Evolutionary conservation across 2,888 invertebrate species (phyloP), one percentile per base, ranked within the genome.

Genomic region (Exephanes ischioxanthus): DNA sequence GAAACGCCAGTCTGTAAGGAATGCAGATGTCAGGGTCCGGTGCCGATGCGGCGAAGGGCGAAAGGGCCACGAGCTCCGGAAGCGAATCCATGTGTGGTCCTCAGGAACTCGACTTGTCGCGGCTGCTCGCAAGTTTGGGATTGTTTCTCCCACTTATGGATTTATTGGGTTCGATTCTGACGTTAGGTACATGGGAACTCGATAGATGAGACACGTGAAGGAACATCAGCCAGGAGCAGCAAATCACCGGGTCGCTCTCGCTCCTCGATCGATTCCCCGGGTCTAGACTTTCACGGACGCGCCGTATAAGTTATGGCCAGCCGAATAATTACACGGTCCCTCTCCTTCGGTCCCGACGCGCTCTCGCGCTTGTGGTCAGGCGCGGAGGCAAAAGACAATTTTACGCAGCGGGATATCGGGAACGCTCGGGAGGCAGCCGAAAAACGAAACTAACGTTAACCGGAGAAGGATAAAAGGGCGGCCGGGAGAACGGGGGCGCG

Each of bases 361-460:
- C 19, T 53, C 86, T 87, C 86, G 88, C 89, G 89, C 45, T 90
- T 91, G 92, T 90, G 92, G 92, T 91, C 90, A 88, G 89, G 90
- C 90, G 91, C 92, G 90, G 93, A 93, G 93, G 93, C 93, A 93
- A 93, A 94, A 94, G 94, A 94, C 94, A 93, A 94, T 94, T 94
- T 94, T 93, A 92, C 94, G 90, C 94, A 94, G 94, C 94, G 91
- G 94, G 94, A 89, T 85, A 88, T 85, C 89, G 85, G 83, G 83
- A 85, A 80, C 83, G 33, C 85, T 85, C 80, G 85, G 83, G 80
- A 68, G 81, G 73, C 68, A 79, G 67, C 58, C 68, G 61, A 63
- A 63, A 63, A 78, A 71, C 79, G 80, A 66, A 76, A 82, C 75
- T 16, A 70, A 51, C 61, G 61, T 63, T 63, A 75, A 75, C 75